Base-by-base conservation (phyloP, 2,888 invertebrate genomes). In the Koerneria pararmatus region DNA sequence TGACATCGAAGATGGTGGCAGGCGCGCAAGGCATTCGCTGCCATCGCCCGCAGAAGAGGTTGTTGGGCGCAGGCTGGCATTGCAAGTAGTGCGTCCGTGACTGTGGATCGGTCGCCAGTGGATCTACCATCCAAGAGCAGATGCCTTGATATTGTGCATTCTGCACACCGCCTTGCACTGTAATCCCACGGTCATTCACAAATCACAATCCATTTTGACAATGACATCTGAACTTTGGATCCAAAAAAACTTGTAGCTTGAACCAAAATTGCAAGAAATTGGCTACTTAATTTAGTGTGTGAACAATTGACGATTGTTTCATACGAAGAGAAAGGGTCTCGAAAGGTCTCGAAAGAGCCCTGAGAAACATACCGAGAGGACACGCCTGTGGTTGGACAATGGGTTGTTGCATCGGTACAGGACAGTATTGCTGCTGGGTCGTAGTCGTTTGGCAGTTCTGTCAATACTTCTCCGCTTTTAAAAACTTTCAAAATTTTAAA, bases 41-140 rank as follows among this genome's bases (percentile, higher is more conserved):
- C 79, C 79, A 79, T 35, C 79, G 69, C 60, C 82, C 83, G 69
- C 83, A 83, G 78, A 78, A 82, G 56, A 80, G 70, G 69, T 80
- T 83, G 74, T 77, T 78, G 57, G 79, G 78, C 32, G 80, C 80
- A 41, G 82, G 82, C 68, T 80, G 80, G 69, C 81, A 80, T 69
- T 80, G 80, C 54, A 80, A 76, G 73, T 73, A 80, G 69, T 74
- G 78, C 58, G 74, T 70, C 31, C 67, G 67, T 49, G 76, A 74
- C 66, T 78, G 76, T 48, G 82, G 78, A 64, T 79, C 77, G 41
- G 74, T 69, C 66, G 80, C 80, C 67, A 83, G 72, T 32, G 83
- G 83, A 67, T 82, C 83, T 58, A 83, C 67, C 83, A 83, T 83
- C 83, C 83, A 83, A 27, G 81, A 80, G 77, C 83, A 83, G 70